Evolutionary conservation across 2,113 vertebrate species (phyloP).

Genomic region (Saguinus imperator): DNA sequence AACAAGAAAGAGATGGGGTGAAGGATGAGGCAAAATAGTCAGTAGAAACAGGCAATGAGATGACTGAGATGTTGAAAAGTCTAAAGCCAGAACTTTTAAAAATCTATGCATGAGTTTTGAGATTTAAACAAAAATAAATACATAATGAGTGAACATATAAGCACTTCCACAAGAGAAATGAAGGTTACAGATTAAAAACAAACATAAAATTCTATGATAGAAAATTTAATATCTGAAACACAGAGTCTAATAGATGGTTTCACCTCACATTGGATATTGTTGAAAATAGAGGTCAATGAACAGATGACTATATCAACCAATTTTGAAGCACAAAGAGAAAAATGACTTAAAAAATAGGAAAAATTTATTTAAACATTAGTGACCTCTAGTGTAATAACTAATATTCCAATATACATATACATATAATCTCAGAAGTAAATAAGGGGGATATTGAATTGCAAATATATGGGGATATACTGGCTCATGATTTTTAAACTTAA

Average conservation of each 20-base stretch:
- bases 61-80: background rate
- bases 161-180: background rate
- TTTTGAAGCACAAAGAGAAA: background rate
- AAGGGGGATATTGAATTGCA: background rate
- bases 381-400: background rate
- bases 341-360: background rate
- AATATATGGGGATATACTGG: background rate
- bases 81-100: background rate
- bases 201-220: background rate
- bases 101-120: background rate
- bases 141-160: background rate
- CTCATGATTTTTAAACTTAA: background rate
- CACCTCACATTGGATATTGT: background rate
- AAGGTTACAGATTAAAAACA: background rate
- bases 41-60: background rate
- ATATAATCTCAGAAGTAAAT: background rate
- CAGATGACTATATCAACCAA: background rate
- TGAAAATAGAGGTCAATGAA: background rate
- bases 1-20: background rate
- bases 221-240: background rate
- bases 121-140: background rate
- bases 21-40: background rate
- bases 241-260: background rate
- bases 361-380: background rate
- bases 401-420: background rate